A percentile compares a stretch with the other conserved stretches of the same genome.
phyloP scores from a whole-genome alignment of 2,888 invertebrate genomes.

The Serripes groenlandicus region DNA sequence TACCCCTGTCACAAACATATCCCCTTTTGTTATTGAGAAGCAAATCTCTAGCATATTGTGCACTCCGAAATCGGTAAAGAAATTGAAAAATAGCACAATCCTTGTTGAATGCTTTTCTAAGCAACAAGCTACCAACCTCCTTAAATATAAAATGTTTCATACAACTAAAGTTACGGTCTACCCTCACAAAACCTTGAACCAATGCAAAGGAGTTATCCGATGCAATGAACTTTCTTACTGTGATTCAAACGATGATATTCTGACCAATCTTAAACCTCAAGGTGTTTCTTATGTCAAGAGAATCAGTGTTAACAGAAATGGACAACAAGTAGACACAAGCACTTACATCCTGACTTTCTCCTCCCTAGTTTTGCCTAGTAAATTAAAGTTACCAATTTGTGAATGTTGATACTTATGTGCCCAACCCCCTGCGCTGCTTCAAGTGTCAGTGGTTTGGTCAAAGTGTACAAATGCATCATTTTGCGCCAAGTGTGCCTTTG shows the following conservation, averaged over 20 bases:
- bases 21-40: neutral
- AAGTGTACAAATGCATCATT: neutral
- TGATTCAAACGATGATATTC: neutral
- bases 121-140: neutral
- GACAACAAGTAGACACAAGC: neutral
- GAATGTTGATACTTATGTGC: neutral
- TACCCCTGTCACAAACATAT: neutral
- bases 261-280: neutral
- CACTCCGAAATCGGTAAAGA: neutral
- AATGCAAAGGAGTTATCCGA: neutral
- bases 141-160: neutral
- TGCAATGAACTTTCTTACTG: conserved; percentile 3
- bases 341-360: neutral
- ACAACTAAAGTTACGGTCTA: neutral
- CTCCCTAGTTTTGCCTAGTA: neutral
- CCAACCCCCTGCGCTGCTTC: neutral
- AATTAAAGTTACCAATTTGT: neutral
- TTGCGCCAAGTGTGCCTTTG: neutral
- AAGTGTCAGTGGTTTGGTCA: neutral
- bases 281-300: neutral
- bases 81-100: neutral
- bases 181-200: neutral
- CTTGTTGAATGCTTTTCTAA: neutral
- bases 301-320: neutral
- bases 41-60: neutral